These are phyloP conservation scores for Cisticola juncidis DNA, from an alignment of 2,113 vertebrate species.

Conservation along the genomic window DNA sequence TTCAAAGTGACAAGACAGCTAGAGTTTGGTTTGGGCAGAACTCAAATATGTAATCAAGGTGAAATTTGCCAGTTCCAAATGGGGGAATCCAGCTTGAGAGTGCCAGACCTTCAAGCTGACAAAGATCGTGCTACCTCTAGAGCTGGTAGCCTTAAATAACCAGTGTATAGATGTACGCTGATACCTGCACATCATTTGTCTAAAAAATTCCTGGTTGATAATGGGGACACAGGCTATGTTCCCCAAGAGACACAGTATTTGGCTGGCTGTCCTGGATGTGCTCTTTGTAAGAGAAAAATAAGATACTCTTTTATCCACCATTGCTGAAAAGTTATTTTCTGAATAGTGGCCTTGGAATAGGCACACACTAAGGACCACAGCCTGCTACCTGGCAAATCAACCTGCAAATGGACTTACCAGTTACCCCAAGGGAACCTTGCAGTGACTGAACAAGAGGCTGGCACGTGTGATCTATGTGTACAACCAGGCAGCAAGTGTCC, in stretches of 20 bases:
- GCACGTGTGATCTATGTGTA: rapidly evolving
- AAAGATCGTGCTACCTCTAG: neutral
- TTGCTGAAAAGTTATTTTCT: neutral
- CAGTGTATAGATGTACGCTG: rapidly evolving
- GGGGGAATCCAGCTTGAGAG: neutral
- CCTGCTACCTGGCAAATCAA: neutral
- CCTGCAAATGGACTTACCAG: neutral
- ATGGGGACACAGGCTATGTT: neutral
- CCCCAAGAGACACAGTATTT: neutral
- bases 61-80: neutral
- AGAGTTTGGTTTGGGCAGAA: neutral
- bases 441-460: neutral
- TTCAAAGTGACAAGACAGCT: neutral
- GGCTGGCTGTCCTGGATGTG: neutral
- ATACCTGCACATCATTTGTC: neutral
- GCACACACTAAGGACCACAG: neutral
- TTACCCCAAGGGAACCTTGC: neutral
- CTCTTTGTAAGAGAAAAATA: neutral
- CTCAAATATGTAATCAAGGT: neutral
- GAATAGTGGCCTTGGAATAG: neutral
- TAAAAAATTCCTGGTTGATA: neutral
- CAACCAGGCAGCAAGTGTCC: neutral
- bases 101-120: neutral
- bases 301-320: neutral
- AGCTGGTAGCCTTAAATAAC: neutral